Evolutionary conservation across 2,888 invertebrate genomes (phyloP), one percentile per base, ranked within the genome.

Genomic region (Amiota minor): DNA sequence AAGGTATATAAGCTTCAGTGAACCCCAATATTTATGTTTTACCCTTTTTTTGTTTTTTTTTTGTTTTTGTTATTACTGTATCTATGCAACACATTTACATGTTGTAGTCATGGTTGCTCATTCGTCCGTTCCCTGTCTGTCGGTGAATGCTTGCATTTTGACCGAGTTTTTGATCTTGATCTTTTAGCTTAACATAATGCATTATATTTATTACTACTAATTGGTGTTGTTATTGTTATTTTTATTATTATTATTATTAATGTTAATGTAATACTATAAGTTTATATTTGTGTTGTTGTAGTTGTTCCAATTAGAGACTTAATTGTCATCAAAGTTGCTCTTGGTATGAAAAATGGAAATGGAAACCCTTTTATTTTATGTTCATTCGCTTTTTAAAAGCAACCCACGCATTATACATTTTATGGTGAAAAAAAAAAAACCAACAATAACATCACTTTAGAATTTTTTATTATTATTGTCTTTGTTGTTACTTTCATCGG

Each of bases 101-200:
- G 35, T 2, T 35, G 6, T 35, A 35, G 35, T 35, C 35, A 35
- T 35, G 35, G 35, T 35, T 35, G 35, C 6, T 8, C 16, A 9
- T 53, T 9, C 16, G 14, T 53, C n/a, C 10, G 59, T 59, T 20
- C 4, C 20, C 20, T 20, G 20, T 35, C 35, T 35, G 35, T 35
- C 35, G 35, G 35, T 35, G 35, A 35, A 35, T 8, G 35, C 35
- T 16, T 11, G 23, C 23, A 61, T 61, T 18, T 62, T 84, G 84
- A 85, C 85, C 85, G 81, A 83, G 81, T 85, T 82, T 81, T 73
- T 69, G 77, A 83, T 84, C 82, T 84, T 76, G 80, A 82, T 82
- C 83, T 80, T 76, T 65, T 6, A n/a, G 18, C 59, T 59, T 20
- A 18, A n/a, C 20, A 59, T n/a, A 11, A 16, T 6, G 59, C 59